These are phyloP conservation scores for Emmelina monodactyla DNA, from an alignment of 2,888 invertebrate genomes.

Conservation along the genomic window DNA sequence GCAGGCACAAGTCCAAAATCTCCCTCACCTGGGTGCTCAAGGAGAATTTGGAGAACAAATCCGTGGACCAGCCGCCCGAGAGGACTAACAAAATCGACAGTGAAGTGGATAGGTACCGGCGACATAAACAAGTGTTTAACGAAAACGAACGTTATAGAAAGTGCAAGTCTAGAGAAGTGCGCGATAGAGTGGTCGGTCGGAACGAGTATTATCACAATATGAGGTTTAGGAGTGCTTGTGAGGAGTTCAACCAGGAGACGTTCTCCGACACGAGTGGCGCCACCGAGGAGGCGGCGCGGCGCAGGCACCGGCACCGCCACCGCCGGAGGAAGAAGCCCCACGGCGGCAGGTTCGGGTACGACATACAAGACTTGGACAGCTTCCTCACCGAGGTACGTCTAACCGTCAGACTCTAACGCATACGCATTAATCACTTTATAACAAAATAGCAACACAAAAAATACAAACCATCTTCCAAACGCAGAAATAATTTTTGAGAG, in stretches of 20 bases:
- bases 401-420: too few species aligned
- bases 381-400: conserved; percentile 77
- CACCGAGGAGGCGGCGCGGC: conserved; percentile 47
- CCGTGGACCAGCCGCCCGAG: conserved; percentile 19
- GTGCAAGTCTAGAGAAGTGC: conserved; percentile 30
- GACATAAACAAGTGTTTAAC: conserved; percentile 24
- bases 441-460: too few species aligned
- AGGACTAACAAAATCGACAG: conserved; percentile 23
- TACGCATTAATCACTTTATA: too few species aligned
- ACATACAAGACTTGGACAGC: conserved; percentile 80
- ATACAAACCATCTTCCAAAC: too few species aligned
- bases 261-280: conserved; percentile 42
- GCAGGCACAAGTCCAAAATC: conserved; percentile 68
- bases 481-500: too few species aligned
- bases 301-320: conserved; percentile 56
- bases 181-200: conserved; percentile 42
- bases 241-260: conserved; percentile 43
- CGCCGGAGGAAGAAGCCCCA: conserved; percentile 48
- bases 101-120: conserved; percentile 26
- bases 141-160: conserved; percentile 34
- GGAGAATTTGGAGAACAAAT: conserved; percentile 63
- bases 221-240: conserved; percentile 47
- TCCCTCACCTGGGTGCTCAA: conserved; percentile 79
- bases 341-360: conserved; percentile 75
- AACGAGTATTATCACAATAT: conserved; percentile 58